phyloP scores from a whole-genome alignment of 2,113 vertebrate species.

The Gobio gobio region DNA sequence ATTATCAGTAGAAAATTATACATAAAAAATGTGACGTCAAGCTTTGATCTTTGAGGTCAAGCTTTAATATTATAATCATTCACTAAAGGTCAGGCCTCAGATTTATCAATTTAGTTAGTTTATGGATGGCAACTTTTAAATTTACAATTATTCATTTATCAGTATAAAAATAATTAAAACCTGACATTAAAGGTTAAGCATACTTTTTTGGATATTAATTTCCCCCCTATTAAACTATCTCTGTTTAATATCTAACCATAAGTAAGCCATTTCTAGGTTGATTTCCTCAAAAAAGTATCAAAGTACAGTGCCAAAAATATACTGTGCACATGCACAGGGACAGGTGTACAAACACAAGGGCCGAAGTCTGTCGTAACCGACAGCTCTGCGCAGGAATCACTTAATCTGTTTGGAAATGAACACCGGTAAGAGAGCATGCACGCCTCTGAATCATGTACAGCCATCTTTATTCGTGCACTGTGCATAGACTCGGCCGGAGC shows the following conservation, averaged over 20 bases:
- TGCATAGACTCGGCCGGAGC: slow-evolving; percentile 70
- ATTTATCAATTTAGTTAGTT: too few species aligned
- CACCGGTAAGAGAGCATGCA: slow-evolving; percentile 62
- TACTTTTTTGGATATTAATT: background rate
- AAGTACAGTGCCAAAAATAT: background rate
- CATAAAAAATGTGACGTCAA: too few species aligned
- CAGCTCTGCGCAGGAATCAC: slow-evolving; percentile 63
- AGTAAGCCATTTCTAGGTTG: background rate
- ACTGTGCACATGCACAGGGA: background rate
- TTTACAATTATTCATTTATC: background rate
- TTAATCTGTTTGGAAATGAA: slow-evolving; percentile 64
- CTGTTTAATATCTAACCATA: background rate
- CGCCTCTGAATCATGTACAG: slow-evolving; percentile 71
- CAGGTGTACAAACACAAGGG: slow-evolving; percentile 14
- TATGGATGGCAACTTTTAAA: background rate
- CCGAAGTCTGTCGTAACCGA: slow-evolving; percentile 18
- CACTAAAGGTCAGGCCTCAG: too few species aligned
- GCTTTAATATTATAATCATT: too few species aligned
- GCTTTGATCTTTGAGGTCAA: too few species aligned
- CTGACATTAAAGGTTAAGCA: background rate
- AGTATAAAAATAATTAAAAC: background rate
- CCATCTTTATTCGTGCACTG: slow-evolving; percentile 69
- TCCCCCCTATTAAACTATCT: too few species aligned
- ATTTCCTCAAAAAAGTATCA: background rate
- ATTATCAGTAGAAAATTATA: too few species aligned